Conservation (phyloP, 2,113 vertebrate genomes). For the Silurus asotus region DNA sequence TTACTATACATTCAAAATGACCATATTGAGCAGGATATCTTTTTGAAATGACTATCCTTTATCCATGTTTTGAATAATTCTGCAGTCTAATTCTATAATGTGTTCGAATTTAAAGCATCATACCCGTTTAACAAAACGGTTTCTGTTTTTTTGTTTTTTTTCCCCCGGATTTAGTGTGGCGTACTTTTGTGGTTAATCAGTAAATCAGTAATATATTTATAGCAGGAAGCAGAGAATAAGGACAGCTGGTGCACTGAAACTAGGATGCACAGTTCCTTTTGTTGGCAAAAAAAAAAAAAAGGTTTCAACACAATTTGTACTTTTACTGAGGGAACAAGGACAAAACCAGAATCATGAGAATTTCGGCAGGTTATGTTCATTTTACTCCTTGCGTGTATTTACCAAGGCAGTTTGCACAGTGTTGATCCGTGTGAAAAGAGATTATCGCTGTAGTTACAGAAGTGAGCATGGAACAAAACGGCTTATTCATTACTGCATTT, state of each 20-base stretch:
- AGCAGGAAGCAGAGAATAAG: slow-evolving; percentile 7
- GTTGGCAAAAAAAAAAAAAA: not conserved
- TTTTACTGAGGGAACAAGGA: not conserved
- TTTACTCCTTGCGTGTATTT: not conserved
- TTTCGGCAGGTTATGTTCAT: not conserved
- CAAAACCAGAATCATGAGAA: not conserved
- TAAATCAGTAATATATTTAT: slow-evolving; percentile 26
- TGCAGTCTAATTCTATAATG: not conserved
- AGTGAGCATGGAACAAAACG: not conserved
- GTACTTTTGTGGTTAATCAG: slow-evolving; percentile 10
- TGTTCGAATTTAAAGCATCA: not conserved
- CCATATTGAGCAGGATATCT: not conserved
- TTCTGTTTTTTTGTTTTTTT: slow-evolving; percentile 1
- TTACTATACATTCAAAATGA: not conserved
- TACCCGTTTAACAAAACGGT: not conserved
- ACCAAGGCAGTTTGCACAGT: not conserved
- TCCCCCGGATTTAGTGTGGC: not conserved
- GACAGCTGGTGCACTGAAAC: not conserved
- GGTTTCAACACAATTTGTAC: not conserved
- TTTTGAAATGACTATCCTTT: not conserved
- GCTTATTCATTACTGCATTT: not conserved
- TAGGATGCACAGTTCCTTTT: not conserved
- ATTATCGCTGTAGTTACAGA: not conserved
- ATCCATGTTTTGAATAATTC: no score
- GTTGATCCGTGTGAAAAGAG: not conserved